Evolutionary conservation across 2,797 vertebrate genomes (phyloP).

Genomic region (Tangara arthus): DNA sequence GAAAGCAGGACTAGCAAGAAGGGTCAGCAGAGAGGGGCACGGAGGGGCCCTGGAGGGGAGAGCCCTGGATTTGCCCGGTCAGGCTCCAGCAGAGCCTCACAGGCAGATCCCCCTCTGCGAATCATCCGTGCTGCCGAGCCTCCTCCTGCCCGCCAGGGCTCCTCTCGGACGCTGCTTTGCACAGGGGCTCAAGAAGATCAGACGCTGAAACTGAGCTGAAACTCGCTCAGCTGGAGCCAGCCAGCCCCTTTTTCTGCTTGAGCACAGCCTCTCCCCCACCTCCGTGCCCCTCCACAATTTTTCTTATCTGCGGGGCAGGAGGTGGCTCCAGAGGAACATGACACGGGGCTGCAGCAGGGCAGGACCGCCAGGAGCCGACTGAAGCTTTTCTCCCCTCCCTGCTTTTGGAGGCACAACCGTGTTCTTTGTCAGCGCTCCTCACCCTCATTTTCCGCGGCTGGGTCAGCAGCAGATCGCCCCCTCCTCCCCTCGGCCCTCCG

Average conservation of each 20-base stretch:
- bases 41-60: background rate
- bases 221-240: background rate
- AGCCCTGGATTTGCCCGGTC: background rate
- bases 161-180: background rate
- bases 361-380: background rate
- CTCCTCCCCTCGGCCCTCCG: background rate
- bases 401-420: background rate
- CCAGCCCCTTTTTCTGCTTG: background rate
- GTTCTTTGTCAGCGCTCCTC: background rate
- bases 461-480: background rate
- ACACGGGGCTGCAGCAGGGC: background rate
- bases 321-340: background rate
- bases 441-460: background rate
- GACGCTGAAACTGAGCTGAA: accelerated
- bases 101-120: background rate
- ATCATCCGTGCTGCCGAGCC: background rate
- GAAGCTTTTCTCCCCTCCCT: background rate
- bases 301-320: background rate
- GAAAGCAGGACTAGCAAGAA: background rate
- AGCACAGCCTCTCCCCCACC: background rate
- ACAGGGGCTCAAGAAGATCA: background rate
- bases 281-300: background rate
- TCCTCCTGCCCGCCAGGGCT: background rate
- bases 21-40: background rate
- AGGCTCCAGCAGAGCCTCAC: background rate